Conservation (phyloP, 2,797 vertebrate species). For the Crenichthys baileyi region DNA sequence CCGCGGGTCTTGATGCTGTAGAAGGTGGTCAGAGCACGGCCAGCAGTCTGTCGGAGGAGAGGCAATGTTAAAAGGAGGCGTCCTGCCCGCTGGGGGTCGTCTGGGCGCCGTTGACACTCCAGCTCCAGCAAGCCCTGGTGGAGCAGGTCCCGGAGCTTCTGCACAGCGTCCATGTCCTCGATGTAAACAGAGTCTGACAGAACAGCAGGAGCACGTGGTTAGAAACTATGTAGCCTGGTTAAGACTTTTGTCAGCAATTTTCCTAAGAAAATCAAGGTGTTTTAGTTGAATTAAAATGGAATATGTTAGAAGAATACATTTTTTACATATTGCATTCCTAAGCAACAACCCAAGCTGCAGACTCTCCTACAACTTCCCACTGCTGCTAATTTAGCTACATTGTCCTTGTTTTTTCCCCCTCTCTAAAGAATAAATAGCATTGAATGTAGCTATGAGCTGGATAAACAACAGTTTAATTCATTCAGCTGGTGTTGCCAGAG, state of each 20-base stretch:
- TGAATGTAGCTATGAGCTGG: neutral
- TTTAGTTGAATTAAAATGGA: neutral
- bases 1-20: conserved; percentile 93
- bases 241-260: neutral
- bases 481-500: neutral
- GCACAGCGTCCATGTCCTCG: conserved; percentile 91
- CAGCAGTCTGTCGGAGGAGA: conserved; percentile 91
- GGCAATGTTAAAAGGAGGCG: conserved; percentile 91
- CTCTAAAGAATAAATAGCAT: neutral
- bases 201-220: conserved; percentile 24
- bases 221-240: conserved; percentile 4
- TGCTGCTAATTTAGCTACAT: neutral
- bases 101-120: conserved; percentile 84
- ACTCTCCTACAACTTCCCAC: neutral
- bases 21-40: conserved; percentile 91
- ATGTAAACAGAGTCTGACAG: conserved; percentile 90
- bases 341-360: neutral
- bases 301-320: too few relatives aligned
- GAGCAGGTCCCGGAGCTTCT: conserved; percentile 90
- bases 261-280: neutral
- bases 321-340: neutral
- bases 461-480: neutral
- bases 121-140: conserved; percentile 92
- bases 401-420: neutral
- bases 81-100: conserved; percentile 84